Evolutionary conservation across 2,888 invertebrate genomes (phyloP).

Genomic region (Polyommatus iphigenia): DNA sequence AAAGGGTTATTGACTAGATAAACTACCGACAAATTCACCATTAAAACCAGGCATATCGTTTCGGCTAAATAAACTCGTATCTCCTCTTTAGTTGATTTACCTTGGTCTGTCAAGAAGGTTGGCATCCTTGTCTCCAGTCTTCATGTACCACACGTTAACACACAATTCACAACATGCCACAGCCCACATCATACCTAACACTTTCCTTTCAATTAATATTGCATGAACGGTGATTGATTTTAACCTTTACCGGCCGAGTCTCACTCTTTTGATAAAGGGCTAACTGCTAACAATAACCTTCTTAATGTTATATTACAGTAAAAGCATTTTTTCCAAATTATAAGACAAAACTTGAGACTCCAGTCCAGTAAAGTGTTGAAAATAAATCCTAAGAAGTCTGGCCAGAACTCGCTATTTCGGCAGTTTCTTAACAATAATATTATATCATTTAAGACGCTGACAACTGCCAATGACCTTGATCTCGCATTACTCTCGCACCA

Average conservation of each 20-base stretch:
- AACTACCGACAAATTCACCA: background rate
- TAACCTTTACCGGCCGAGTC: slow-evolving; percentile 18
- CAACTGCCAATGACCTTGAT: no score
- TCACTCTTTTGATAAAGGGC: background rate
- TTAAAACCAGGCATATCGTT: background rate
- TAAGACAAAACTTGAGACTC: background rate
- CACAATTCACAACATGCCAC: slow-evolving; percentile 29
- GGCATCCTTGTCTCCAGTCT: background rate
- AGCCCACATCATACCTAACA: slow-evolving; percentile 32
- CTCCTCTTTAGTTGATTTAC: background rate
- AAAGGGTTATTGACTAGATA: background rate
- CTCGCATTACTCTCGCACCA: no score
- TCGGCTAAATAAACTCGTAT: background rate
- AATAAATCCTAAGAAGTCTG: background rate
- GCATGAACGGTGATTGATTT: slow-evolving; percentile 33
- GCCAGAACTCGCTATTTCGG: background rate
- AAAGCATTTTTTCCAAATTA: background rate
- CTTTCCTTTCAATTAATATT: slow-evolving; percentile 31
- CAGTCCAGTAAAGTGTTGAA: slow-evolving; percentile 10
- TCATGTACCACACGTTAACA: background rate
- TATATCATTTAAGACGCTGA: background rate
- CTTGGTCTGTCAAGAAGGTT: background rate
- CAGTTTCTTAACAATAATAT: background rate
- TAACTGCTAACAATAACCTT: no score
- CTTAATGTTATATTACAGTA: no score